A percentile compares a stretch with the other conserved stretches of the same genome.
Conservation (phyloP, 2,888 invertebrate genomes). For the Agrilus biguttatus region DNA sequence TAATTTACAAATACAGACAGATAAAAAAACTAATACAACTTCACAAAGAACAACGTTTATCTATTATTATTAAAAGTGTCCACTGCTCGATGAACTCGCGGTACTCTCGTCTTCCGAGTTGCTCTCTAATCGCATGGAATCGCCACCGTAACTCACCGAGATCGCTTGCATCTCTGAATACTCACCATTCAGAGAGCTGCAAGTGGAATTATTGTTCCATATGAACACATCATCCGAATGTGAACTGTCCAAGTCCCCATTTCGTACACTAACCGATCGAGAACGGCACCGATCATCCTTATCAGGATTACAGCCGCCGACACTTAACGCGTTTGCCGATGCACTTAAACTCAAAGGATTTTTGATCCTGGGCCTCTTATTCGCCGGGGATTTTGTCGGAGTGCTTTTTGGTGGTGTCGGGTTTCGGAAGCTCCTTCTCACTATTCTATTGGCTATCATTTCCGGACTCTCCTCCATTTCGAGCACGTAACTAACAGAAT, state of each 20-base stretch:
- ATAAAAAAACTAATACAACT: conserved; percentile 17
- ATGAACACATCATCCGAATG: conserved; percentile 13
- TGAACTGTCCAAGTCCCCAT: conserved; percentile 14
- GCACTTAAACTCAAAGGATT: conserved; percentile 34
- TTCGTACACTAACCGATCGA: conserved; percentile 27
- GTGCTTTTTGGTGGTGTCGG: conserved; percentile 31
- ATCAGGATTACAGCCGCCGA: conserved; percentile 24
- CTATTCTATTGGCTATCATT: conserved; percentile 53
- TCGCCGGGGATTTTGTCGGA: conserved; percentile 23
- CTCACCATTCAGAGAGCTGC: too few species aligned
- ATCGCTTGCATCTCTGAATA: too few species aligned
- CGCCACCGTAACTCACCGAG: conserved; percentile 26
- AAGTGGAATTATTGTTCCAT: conserved; percentile 15
- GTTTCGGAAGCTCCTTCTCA: conserved; percentile 51
- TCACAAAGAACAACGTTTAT: too few species aligned
- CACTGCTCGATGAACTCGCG: conserved; percentile 31
- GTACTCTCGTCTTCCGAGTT: conserved; percentile 44
- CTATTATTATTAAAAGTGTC: conserved; percentile 15
- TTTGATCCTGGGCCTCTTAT: conserved; percentile 31
- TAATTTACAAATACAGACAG: conserved; percentile 5
- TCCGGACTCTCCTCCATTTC: conserved; percentile 64
- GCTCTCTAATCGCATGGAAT: conserved; percentile 52
- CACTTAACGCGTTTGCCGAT: conserved; percentile 33
- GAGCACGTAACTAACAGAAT: conserved; percentile 75
- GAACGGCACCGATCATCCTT: conserved; percentile 26